These are phyloP conservation scores for Papilio machaon DNA, from an alignment of 1,140 invertebrate genomes.

Conservation along the genomic window DNA sequence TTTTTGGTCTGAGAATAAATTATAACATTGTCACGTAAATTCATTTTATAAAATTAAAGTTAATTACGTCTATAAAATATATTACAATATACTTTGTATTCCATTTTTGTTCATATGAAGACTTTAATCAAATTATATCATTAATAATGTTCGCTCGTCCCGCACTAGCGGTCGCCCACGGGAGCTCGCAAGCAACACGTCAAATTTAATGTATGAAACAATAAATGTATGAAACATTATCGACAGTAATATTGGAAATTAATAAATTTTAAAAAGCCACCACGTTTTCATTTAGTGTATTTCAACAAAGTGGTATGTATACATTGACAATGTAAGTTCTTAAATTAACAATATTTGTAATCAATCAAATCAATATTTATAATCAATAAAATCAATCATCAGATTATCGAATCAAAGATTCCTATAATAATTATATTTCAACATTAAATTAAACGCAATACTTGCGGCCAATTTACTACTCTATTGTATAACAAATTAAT, in stretches of 20 bases:
- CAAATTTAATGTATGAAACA: slow-evolving; percentile 77
- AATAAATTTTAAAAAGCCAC: slow-evolving; percentile 20
- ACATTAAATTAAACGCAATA: too few relatives aligned
- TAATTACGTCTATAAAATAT: background rate
- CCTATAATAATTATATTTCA: too few relatives aligned
- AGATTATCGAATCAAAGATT: background rate
- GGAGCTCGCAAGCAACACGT: slow-evolving; percentile 57
- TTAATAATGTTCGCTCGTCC: slow-evolving; percentile 61
- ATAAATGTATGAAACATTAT: too few relatives aligned
- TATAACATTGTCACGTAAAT: background rate
- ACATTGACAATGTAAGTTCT: background rate
- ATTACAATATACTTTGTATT: slow-evolving; percentile 1
- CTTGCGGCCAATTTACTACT: too few relatives aligned
- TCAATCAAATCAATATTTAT: background rate
- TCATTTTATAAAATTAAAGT: background rate
- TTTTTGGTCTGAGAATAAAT: background rate
- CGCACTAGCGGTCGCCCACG: slow-evolving; percentile 38
- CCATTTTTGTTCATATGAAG: slow-evolving; percentile 40
- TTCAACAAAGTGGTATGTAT: background rate
- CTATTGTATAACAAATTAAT: too few relatives aligned
- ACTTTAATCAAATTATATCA: slow-evolving; percentile 74
- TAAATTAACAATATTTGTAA: background rate
- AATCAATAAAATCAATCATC: background rate
- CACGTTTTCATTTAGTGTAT: background rate
- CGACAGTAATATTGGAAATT: slow-evolving; percentile 17